These are phyloP conservation scores for Linepithema humile DNA, from an alignment of 1,140 invertebrate species.

Conservation along the genomic window DNA sequence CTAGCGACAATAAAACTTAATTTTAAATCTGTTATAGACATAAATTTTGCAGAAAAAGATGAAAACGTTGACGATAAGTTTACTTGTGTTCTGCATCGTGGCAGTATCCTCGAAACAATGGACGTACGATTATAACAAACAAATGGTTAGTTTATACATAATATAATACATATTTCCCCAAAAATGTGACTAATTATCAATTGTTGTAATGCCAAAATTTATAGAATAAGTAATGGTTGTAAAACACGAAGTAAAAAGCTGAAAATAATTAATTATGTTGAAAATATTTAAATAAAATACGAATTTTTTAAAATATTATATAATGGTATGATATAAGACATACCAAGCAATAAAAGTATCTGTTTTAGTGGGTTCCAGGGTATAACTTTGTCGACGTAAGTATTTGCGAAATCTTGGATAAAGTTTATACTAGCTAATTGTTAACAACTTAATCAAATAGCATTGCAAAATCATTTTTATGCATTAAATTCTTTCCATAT, in stretches of 20 bases:
- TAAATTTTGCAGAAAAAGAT: conserved; percentile 29
- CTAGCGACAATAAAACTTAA: neutral
- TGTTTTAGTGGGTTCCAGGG: neutral
- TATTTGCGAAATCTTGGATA: too few relatives aligned
- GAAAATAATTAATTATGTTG: neutral
- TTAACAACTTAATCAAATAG: neutral
- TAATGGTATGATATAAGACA: too few relatives aligned
- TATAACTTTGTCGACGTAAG: neutral
- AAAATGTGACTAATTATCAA: neutral
- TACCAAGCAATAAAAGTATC: neutral
- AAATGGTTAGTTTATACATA: neutral
- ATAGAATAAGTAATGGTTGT: neutral
- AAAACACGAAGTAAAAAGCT: neutral
- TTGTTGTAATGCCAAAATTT: neutral
- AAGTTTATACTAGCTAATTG: too few relatives aligned
- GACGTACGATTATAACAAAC: neutral
- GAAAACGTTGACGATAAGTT: neutral
- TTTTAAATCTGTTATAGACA: conserved; percentile 10
- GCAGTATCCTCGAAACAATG: neutral
- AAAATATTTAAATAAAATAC: neutral
- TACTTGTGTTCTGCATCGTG: conserved; percentile 1
- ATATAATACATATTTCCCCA: neutral
- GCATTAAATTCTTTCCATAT: too few relatives aligned
- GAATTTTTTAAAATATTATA: neutral
- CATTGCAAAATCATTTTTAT: neutral